Conservation (phyloP, 1,140 invertebrate genomes). For the Aleiodes sp. region DNA sequence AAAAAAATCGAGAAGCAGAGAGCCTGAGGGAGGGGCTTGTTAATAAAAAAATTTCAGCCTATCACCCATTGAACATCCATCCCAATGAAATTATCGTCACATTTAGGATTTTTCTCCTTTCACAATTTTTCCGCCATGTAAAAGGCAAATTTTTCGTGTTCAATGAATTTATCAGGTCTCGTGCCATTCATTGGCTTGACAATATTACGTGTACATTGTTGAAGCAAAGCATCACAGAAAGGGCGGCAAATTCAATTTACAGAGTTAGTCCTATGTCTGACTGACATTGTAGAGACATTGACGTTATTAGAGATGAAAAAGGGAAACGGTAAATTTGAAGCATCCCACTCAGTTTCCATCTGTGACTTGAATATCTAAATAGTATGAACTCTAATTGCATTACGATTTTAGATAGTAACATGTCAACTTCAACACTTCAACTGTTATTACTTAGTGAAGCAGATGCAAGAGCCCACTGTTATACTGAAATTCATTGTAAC, state of each 20-base stretch:
- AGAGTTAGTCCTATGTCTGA: neutral
- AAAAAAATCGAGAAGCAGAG: neutral
- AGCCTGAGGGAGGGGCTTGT: neutral
- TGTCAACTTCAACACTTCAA: neutral
- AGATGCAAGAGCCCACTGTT: too few species aligned
- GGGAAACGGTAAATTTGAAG: neutral
- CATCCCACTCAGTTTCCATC: neutral
- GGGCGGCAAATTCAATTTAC: constrained; percentile 8
- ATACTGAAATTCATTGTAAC: too few species aligned
- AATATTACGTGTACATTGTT: neutral
- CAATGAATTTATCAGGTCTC: neutral
- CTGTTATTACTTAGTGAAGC: neutral
- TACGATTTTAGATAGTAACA: constrained; percentile 25
- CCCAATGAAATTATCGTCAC: neutral
- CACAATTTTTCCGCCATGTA: too few species aligned
- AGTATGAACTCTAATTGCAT: constrained; percentile 20
- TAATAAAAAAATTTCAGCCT: neutral
- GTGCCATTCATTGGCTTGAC: neutral
- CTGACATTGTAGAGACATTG: neutral
- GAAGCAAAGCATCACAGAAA: neutral
- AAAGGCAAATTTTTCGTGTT: too few species aligned
- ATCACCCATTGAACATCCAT: neutral
- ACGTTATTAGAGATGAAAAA: neutral
- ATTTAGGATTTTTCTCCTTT: too few species aligned
- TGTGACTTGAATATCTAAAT: constrained; percentile 30